phyloP scores from a whole-genome alignment of 1,140 invertebrate genomes.

The Sitobion miscanthi region DNA sequence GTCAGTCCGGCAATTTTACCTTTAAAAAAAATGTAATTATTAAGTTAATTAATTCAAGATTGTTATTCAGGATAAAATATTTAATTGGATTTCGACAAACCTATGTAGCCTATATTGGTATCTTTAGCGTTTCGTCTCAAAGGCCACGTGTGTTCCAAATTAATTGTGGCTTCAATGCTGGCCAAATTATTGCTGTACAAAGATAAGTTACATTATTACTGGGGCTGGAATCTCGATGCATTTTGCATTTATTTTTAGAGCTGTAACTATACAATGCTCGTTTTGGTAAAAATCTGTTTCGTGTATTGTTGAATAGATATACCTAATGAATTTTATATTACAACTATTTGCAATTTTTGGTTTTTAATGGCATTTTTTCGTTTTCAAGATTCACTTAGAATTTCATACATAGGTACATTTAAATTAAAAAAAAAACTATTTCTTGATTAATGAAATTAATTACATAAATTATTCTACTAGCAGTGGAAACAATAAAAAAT shows the following conservation, averaged over 20 bases:
- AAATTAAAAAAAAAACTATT: not conserved
- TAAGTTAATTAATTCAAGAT: not conserved
- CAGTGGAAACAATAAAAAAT: too few species aligned
- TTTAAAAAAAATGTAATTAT: not conserved
- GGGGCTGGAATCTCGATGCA: not conserved
- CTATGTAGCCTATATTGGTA: constrained; percentile 17
- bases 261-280: too few species aligned
- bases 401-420: not conserved
- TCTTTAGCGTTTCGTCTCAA: constrained; percentile 23
- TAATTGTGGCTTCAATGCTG: constrained; percentile 6
- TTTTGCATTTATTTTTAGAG: not conserved
- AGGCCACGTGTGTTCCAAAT: constrained; percentile 34
- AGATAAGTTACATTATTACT: not conserved
- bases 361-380: not conserved
- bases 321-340: not conserved
- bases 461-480: not conserved
- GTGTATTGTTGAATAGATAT: too few species aligned
- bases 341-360: not conserved
- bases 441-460: not conserved
- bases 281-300: too few species aligned
- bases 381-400: too few species aligned
- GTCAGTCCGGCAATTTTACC: constrained; percentile 19
- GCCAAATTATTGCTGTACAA: constrained; percentile 32
- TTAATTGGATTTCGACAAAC: not conserved
- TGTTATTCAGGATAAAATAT: not conserved